Evolutionary conservation across 2,113 vertebrate species (phyloP), one percentile per base, ranked within the genome.

Genomic region (Cynocephalus volans): DNA sequence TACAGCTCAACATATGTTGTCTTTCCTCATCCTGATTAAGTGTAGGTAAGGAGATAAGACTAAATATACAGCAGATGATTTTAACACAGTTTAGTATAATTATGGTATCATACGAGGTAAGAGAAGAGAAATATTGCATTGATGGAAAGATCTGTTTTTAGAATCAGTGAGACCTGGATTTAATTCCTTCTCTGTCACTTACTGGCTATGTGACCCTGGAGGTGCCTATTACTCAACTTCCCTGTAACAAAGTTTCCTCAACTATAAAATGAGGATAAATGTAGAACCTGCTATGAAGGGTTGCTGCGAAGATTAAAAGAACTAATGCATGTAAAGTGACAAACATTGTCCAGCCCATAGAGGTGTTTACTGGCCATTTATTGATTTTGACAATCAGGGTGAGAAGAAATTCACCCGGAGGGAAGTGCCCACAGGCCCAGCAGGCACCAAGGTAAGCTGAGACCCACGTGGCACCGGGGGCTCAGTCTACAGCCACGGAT

Each of bases 241-340:
- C 8, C 52, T 79, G 10, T 45, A 94, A 62, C 18, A 82, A 87
- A 80, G 31, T 84, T 69, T 95, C 80, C 28, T 89, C 8, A 50
- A 21, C 21, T 82, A 5, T 52, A 93, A 89, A 93, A n/a, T 54
- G 15, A 70, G 18, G 19, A 73, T 87, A 65, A 90, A 13, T 89
- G n/a, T 23, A 54, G 60, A 96, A 64, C 21, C 45, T 88, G 17
- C 17, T 62, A 18, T 65, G 2, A 26, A 36, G 50, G 48, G 48
- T 89, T 93, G 3, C 62, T 76, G 54, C 92, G 70, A 90, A 86
- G 36, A 90, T 82, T 90, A 91, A 72, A 92, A 72, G 31, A 96
- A 28, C 64, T 67, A 56, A 50, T 31, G 0, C 24, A 60, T 23
- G 33, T 41, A 72, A 92, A 93, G 58, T 86, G 45, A 65, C 33